Base-by-base conservation (phyloP, 2,113 vertebrate genomes). In the Peromyscus polionotus region DNA sequence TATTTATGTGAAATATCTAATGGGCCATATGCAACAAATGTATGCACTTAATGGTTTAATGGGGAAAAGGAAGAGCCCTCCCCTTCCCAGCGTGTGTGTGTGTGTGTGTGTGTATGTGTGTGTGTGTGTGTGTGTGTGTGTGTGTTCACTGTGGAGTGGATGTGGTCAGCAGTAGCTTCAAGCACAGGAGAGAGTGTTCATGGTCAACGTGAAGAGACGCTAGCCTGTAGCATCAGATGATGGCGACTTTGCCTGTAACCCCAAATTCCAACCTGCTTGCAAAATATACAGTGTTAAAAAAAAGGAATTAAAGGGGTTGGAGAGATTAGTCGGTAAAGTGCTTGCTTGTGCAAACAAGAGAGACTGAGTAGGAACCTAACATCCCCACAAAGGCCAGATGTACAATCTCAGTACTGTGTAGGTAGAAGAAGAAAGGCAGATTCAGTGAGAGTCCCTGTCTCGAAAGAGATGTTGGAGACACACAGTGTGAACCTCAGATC, bases 1-100 rank as follows among this genome's bases (percentile, higher is more conserved):
- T 48, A 65, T 90, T 96, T 97, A 68, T 20, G 42, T 76, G 20
- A 84, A 93, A n/a, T 54, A 59, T 48, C 83, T 94, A 88, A 65
- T 75, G 92, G 51, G 54, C 59, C 72, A 9, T 19, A 81, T 24
- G 67, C 24, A 93, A n/a, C 59, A 79, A 70, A 95, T 42, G 39
- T 14, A 67, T 28, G 11, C 22, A n/a, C 77, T 90, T 92, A 57
- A 63, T 67, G 51, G 54, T 86, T 88, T 67, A 95, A 86, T 70
- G 73, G 67, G 63, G 79, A 79, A 57, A 70, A 33, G 22, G 17
- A 13, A 17, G n/a, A 1, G 12, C 31, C 2, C 20, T 68, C 36
- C 54, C 16, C 16, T 48, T 90, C 16, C 6, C 11, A n/a, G 63
- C 1, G 4, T 0, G 0, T 31, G 63, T 39, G 54, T 72, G 42